Base-by-base conservation (phyloP, 2,888 invertebrate genomes). In the Neoscelio sp. region DNA sequence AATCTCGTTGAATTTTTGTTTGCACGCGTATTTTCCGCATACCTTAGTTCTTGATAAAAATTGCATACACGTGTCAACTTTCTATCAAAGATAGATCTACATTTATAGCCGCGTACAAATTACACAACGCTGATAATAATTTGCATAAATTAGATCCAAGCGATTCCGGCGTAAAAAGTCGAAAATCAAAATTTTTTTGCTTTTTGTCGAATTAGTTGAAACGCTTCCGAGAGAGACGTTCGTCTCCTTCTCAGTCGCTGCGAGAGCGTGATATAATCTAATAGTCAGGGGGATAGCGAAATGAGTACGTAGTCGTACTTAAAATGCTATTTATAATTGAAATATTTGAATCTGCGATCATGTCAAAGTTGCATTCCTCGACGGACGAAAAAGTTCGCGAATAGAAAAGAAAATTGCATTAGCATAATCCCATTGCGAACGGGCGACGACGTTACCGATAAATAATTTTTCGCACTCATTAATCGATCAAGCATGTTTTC, bases 271-370 rank as follows among this genome's bases (percentile, higher is more conserved):
- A 75, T 75, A 67, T 58, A 75, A 75, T 75, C 75, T 60, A 65
- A 48, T 50, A 42, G 40, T 42, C 60, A 33, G 20, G 42, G 42
- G 33, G 28, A 54, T 30, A 54, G 23, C 20, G 23, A 7, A 44
- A 54, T 64, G 56, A 64, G 73, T 35, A 54, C 76, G 68, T 62
- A 68, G 68, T 62, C 52, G 76, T 76, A n/a, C 62, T 30, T 17
- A 56, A 33, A 68, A 68, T 68, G 70, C 50, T 65, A 56, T 76
- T 70, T 68, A 64, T 76, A 70, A 76, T 76, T 70, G 48, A 62
- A 64, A 68, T 62, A 54, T 54, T 70, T 56, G 62, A 76, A 70
- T 70, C 68, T 28, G 33, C 76, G 64, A 68, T 64, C 68, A 44
- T 58, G 68, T 52, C 60, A 56, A 54, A 30, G 56, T 54, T 28